Conservation (phyloP, 2,888 invertebrate species). For the Eurytoma californica region DNA sequence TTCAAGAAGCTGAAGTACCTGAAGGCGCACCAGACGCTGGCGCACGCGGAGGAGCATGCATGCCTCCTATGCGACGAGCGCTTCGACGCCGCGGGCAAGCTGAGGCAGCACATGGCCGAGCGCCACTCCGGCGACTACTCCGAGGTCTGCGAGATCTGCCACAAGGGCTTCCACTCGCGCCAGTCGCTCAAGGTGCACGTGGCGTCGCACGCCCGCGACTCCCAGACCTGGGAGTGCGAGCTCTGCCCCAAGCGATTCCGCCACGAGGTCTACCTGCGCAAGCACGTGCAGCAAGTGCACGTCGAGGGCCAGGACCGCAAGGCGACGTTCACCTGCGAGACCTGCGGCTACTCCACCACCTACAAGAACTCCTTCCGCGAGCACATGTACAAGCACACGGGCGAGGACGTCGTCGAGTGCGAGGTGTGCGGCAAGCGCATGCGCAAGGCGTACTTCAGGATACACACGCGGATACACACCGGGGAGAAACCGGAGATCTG, state of each 20-base stretch:
- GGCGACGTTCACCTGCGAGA: conserved; percentile 77
- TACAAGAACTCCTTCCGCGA: conserved; percentile 73
- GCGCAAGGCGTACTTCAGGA: conserved; percentile 66
- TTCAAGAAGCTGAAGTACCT: conserved; percentile 66
- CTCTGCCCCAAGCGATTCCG: conserved; percentile 76
- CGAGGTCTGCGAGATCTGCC: conserved; percentile 70
- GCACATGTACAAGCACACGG: conserved; percentile 74
- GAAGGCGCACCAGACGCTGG: conserved; percentile 62
- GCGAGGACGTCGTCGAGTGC: conserved; percentile 70
- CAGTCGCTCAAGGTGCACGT: conserved; percentile 68
- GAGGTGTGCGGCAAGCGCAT: conserved; percentile 73
- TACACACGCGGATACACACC: conserved; percentile 65
- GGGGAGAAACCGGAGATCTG: conserved; percentile 69
- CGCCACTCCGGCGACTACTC: conserved; percentile 77
- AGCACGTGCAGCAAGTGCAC: conserved; percentile 72
- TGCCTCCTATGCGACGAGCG: conserved; percentile 71
- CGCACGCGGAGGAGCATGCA: conserved; percentile 68
- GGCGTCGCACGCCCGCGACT: conserved; percentile 64
- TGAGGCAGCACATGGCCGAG: conserved; percentile 63
- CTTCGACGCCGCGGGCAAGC: conserved; percentile 68
- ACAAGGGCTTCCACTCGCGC: conserved; percentile 70
- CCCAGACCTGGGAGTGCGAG: conserved; percentile 61
- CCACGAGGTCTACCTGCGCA: conserved; percentile 76
- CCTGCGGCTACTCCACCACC: conserved; percentile 73
- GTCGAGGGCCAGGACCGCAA: conserved; percentile 72